phyloP scores from a whole-genome alignment of 2,797 vertebrate species.

The Aplochiton taeniatus region DNA sequence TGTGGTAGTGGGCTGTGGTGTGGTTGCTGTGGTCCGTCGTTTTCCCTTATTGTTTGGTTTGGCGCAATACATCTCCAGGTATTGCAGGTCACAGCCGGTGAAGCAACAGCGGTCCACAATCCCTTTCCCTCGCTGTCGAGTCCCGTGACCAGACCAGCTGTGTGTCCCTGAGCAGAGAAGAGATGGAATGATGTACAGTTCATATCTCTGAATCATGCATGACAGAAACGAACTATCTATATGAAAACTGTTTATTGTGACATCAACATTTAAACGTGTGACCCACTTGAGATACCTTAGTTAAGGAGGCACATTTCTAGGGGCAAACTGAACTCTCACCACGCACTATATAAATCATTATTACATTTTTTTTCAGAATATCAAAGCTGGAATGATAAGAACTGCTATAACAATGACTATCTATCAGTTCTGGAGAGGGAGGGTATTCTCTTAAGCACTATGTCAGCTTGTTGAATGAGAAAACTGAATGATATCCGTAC shows the following conservation, averaged over 20 bases:
- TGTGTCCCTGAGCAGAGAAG: conserved; percentile 50
- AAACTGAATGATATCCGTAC: conserved; percentile 47
- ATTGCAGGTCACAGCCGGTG: conserved; percentile 64
- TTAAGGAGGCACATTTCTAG: too few relatives aligned
- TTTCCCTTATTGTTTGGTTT: conserved; percentile 49
- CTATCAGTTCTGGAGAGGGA: conserved; percentile 27
- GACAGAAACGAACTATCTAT: too few relatives aligned
- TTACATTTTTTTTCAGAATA: neutral
- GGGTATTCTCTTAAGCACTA: conserved; percentile 37
- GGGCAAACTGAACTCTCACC: neutral
- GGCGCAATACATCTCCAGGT: conserved; percentile 71
- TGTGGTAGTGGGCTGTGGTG: conserved; percentile 6
- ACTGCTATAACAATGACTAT: conserved; percentile 31
- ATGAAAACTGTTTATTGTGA: too few relatives aligned
- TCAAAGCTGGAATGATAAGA: conserved; percentile 36
- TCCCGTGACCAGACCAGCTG: conserved; percentile 55
- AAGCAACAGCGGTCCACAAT: conserved; percentile 71
- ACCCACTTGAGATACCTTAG: too few relatives aligned
- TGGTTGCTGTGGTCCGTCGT: conserved; percentile 22
- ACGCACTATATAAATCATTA: neutral
- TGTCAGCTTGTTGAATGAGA: conserved; percentile 29
- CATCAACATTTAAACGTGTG: too few relatives aligned
- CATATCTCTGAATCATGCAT: neutral
- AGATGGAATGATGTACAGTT: neutral
- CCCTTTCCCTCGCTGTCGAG: conserved; percentile 60